Conservation (phyloP, 1,140 invertebrate species). For the Pachyrhynchus sulphureomaculatus region DNA sequence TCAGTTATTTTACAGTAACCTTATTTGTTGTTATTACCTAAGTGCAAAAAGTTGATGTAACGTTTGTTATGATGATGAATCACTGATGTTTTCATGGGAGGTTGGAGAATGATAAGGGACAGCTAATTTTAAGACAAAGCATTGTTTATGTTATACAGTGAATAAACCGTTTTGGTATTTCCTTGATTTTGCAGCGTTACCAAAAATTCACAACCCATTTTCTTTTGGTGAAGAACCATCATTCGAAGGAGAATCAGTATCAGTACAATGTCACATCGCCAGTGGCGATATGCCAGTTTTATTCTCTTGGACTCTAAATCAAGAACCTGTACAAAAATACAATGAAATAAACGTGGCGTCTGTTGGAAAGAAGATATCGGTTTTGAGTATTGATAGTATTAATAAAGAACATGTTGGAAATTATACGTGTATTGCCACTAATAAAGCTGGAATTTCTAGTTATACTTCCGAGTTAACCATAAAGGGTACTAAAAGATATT, state of each 20-base stretch:
- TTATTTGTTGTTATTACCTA: too few relatives aligned
- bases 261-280: slow-evolving; percentile 61
- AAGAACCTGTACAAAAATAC: slow-evolving; percentile 48
- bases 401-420: slow-evolving; percentile 73
- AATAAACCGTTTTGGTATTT: too few relatives aligned
- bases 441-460: slow-evolving; percentile 60
- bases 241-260: slow-evolving; percentile 64
- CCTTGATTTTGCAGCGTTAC: too few relatives aligned
- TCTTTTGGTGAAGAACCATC: slow-evolving; percentile 61
- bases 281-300: slow-evolving; percentile 67
- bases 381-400: slow-evolving; percentile 72
- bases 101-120: too few relatives aligned
- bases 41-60: too few relatives aligned
- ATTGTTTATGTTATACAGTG: too few relatives aligned
- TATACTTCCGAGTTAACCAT: slow-evolving; percentile 63
- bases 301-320: slow-evolving; percentile 64
- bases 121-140: too few relatives aligned
- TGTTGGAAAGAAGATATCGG: slow-evolving; percentile 64
- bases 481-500: slow-evolving; percentile 65
- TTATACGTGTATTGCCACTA: slow-evolving; percentile 73
- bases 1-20: too few relatives aligned
- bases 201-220: too few relatives aligned
- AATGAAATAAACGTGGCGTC: slow-evolving; percentile 49
- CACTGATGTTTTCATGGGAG: too few relatives aligned
- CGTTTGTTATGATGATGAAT: too few relatives aligned